Evolutionary conservation across 2,797 vertebrate species (phyloP).

Genomic region (Poecilia picta): DNA sequence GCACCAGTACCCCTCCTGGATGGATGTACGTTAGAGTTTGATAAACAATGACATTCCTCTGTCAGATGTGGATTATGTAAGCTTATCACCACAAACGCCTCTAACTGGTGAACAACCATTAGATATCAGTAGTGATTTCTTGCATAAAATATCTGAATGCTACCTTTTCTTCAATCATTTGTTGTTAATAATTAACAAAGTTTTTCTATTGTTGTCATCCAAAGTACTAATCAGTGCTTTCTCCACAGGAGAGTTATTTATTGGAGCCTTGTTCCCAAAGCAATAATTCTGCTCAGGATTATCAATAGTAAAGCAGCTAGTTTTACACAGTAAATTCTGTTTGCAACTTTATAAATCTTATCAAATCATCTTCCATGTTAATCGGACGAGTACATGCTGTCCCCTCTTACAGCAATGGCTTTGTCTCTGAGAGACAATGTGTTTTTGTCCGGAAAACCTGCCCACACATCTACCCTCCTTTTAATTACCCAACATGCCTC

Average conservation of each 20-base stretch:
- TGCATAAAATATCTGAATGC: not conserved
- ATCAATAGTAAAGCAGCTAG: not conserved
- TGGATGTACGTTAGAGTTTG: too few relatives aligned
- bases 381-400: constrained; percentile 21
- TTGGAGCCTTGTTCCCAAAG: not conserved
- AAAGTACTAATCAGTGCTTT: not conserved
- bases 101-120: not conserved
- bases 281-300: not conserved
- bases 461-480: constrained; percentile 56
- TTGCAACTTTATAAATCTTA: not conserved
- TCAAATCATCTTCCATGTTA: constrained; percentile 34
- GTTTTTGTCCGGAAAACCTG: constrained; percentile 66
- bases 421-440: constrained; percentile 69
- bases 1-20: too few relatives aligned
- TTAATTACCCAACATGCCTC: constrained; percentile 74
- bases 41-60: not conserved
- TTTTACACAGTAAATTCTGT: not conserved
- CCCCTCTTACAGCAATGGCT: constrained; percentile 61
- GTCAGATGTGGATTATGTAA: not conserved
- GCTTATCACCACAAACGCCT: not conserved
- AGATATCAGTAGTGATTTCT: not conserved
- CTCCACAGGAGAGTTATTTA: not conserved
- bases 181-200: not conserved
- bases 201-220: not conserved
- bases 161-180: not conserved